These are phyloP conservation scores for Mastomys coucha DNA, from an alignment of 2,113 vertebrate genomes.

Conservation along the genomic window DNA sequence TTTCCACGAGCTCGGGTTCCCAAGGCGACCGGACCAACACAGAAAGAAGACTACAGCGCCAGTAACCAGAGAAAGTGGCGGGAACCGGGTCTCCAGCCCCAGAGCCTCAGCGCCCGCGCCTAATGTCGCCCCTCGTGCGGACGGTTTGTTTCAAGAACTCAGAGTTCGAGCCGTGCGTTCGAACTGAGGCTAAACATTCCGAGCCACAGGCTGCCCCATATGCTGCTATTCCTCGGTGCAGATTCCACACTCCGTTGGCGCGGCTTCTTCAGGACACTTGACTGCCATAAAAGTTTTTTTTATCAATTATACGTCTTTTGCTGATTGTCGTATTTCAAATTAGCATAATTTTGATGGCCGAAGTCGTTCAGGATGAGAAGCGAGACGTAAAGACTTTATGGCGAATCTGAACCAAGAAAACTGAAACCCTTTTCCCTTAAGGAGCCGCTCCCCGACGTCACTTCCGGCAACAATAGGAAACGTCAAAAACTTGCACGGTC, in stretches of 20 bases:
- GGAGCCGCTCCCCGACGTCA: conserved; percentile 43
- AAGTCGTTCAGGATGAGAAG: not conserved
- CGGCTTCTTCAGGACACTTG: fast-evolving
- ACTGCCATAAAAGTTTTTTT: fast-evolving
- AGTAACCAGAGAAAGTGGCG: fast-evolving
- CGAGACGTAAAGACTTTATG: not conserved
- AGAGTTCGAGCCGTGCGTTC: not conserved
- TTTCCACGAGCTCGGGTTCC: not conserved
- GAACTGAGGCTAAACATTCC: not conserved
- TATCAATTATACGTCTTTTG: fast-evolving
- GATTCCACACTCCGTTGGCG: conserved; percentile 56
- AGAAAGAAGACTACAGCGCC: not conserved
- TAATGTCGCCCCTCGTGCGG: not conserved
- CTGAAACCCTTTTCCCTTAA: not conserved
- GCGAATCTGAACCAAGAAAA: conserved; percentile 22
- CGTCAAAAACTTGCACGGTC: conserved; percentile 74
- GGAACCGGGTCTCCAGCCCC: fast-evolving
- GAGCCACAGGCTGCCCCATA: not conserved
- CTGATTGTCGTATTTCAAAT: fast-evolving
- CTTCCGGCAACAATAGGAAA: conserved; percentile 86
- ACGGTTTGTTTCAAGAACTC: conserved; percentile 59
- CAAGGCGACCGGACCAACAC: not conserved
- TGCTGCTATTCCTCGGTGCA: not conserved
- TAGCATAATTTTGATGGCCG: fast-evolving
- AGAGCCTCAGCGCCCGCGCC: not conserved